Evolutionary conservation across 92 coral and sea anemone species (phyloP).

Genomic region (Epizoanthus illoricatus): DNA sequence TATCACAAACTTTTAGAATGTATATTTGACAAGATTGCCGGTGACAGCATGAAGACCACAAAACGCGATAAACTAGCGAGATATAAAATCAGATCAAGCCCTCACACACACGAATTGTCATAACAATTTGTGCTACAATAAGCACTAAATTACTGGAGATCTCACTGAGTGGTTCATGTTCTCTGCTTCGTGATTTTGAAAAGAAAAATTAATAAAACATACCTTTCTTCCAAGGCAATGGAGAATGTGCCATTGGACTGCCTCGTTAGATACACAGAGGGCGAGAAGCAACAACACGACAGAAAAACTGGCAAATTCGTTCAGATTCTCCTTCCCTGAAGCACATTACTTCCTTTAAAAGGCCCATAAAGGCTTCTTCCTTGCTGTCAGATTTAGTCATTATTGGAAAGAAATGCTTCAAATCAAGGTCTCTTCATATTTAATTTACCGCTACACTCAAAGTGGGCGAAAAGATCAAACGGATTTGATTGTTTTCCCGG

Average conservation of each 20-base stretch:
- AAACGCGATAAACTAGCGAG: neutral
- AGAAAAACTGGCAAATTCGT: neutral
- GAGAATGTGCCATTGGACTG: conserved; percentile 5
- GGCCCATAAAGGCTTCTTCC: neutral
- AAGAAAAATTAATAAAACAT: neutral
- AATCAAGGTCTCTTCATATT: neutral
- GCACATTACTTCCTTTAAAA: neutral
- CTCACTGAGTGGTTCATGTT: neutral
- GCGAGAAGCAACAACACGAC: neutral
- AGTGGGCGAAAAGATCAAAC: neutral
- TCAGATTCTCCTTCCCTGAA: neutral
- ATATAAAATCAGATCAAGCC: neutral
- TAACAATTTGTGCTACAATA: neutral
- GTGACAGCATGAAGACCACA: neutral
- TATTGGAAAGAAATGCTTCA: neutral
- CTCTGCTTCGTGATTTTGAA: neutral
- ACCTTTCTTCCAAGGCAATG: conserved; percentile 3
- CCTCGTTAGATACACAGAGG: neutral
- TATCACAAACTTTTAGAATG: no score
- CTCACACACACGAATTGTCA: neutral
- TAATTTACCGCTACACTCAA: no score
- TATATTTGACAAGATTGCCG: neutral
- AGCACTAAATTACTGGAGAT: neutral
- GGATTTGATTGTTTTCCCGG: neutral
- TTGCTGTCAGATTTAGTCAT: neutral